Percentiles rank a stretch among this genome's conserved stretches.
These are phyloP conservation scores for Cheirogaleus medius DNA, from an alignment of 2,113 vertebrate genomes.

Conservation along the genomic window DNA sequence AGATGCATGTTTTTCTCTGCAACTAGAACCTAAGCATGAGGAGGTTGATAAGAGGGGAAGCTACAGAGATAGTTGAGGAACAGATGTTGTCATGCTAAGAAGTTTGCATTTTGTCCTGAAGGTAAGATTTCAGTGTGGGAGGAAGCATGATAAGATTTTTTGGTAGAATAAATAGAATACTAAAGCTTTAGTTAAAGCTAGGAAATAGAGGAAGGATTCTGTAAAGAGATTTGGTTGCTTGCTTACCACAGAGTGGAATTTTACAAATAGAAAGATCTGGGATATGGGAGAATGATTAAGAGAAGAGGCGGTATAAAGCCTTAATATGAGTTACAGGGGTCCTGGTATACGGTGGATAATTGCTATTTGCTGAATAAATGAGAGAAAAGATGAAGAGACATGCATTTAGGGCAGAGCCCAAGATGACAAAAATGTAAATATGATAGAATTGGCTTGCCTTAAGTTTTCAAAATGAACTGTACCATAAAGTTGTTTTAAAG, in stretches of 20 bases:
- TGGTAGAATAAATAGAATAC: background rate
- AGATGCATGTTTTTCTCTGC: background rate
- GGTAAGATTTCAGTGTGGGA: background rate
- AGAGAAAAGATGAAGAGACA: background rate
- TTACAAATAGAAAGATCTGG: background rate
- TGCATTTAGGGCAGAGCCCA: background rate
- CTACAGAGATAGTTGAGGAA: background rate
- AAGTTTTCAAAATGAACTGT: background rate
- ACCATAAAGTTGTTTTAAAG: background rate
- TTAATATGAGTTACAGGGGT: background rate
- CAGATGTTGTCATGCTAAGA: background rate
- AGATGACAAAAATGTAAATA: background rate
- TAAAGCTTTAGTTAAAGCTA: background rate
- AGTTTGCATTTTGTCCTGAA: background rate
- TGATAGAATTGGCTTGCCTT: background rate
- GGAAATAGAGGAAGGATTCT: background rate
- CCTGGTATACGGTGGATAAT: background rate
- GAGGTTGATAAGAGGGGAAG: background rate
- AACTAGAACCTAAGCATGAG: background rate
- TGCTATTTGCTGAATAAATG: background rate
- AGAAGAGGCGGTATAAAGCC: background rate
- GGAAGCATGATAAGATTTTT: background rate
- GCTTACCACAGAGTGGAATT: background rate
- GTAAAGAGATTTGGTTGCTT: background rate
- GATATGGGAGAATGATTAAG: background rate